Percentiles rank a stretch among this genome's conserved stretches.
These are phyloP conservation scores for Mobula birostris DNA, from an alignment of 2,113 vertebrate genomes.

Conservation along the genomic window DNA sequence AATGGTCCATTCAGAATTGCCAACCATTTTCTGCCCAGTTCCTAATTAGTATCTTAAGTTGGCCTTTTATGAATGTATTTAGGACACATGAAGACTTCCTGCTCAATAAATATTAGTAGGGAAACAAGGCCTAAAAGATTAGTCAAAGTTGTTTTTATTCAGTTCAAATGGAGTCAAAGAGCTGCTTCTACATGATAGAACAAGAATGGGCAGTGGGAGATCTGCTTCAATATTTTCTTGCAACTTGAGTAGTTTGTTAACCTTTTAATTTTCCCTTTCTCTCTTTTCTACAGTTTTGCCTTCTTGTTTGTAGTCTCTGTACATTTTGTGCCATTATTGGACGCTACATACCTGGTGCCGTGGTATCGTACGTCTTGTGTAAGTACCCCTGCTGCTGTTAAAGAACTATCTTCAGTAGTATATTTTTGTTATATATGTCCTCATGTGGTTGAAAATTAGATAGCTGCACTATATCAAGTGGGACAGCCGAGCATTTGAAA, in stretches of 20 bases:
- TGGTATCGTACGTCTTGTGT: slow-evolving; percentile 84
- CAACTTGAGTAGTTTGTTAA: neutral
- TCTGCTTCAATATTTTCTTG: neutral
- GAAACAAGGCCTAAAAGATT: neutral
- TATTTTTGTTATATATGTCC: neutral
- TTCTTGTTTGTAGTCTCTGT: slow-evolving; percentile 90
- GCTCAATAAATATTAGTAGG: neutral
- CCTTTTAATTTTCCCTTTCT: neutral
- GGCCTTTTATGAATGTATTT: neutral
- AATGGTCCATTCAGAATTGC: neutral
- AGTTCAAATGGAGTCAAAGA: too few relatives aligned
- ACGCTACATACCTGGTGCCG: slow-evolving; percentile 91
- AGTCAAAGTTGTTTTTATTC: neutral
- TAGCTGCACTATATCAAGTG: neutral
- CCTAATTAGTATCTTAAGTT: neutral
- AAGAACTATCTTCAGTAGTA: neutral
- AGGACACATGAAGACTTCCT: neutral
- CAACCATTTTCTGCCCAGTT: neutral
- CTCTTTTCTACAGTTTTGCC: slow-evolving; percentile 70
- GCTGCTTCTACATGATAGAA: too few relatives aligned
- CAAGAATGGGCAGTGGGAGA: too few relatives aligned
- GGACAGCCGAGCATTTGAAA: neutral
- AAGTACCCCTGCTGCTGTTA: slow-evolving; percentile 52
- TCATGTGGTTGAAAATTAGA: neutral
- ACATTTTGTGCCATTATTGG: slow-evolving; percentile 86